These are phyloP conservation scores for Pelusios castaneus DNA, from an alignment of 2,113 vertebrate species.

Conservation along the genomic window DNA sequence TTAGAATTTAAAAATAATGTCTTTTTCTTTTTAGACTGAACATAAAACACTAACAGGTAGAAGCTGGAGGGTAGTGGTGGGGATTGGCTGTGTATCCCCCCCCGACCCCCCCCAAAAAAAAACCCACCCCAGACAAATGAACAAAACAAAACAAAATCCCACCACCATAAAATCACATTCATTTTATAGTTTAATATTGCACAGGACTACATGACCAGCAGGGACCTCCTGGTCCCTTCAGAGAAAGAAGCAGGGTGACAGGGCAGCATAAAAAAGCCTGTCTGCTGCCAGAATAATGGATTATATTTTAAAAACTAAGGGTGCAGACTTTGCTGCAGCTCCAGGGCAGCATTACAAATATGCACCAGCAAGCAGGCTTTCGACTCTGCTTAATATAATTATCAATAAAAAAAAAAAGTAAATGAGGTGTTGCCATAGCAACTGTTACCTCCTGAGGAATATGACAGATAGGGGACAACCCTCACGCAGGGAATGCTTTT, in stretches of 20 bases:
- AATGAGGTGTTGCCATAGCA: slow-evolving; percentile 66
- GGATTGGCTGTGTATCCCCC: neutral
- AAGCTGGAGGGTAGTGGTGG: neutral
- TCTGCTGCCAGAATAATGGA: rapidly evolving
- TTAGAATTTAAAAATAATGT: neutral
- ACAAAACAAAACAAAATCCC: neutral
- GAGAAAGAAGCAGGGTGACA: rapidly evolving
- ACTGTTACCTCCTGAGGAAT: slow-evolving; percentile 58
- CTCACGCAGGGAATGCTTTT: slow-evolving; percentile 21
- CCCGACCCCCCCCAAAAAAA: no score
- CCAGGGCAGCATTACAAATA: slow-evolving; percentile 3
- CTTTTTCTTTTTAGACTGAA: rapidly evolving
- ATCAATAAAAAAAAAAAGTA: slow-evolving; percentile 35
- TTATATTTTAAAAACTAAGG: neutral
- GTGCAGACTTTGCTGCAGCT: neutral
- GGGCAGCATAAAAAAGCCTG: neutral
- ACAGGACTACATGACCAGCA: rapidly evolving
- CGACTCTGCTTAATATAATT: slow-evolving; percentile 54
- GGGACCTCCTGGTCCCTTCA: rapidly evolving
- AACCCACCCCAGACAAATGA: neutral
- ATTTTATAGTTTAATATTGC: rapidly evolving
- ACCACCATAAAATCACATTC: neutral
- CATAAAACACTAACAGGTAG: neutral
- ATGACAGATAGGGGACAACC: slow-evolving; percentile 13
- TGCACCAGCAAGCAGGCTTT: slow-evolving; percentile 27